Evolutionary conservation across 2,797 vertebrate genomes (phyloP).

Genomic region (Neopelma chrysocephalum): DNA sequence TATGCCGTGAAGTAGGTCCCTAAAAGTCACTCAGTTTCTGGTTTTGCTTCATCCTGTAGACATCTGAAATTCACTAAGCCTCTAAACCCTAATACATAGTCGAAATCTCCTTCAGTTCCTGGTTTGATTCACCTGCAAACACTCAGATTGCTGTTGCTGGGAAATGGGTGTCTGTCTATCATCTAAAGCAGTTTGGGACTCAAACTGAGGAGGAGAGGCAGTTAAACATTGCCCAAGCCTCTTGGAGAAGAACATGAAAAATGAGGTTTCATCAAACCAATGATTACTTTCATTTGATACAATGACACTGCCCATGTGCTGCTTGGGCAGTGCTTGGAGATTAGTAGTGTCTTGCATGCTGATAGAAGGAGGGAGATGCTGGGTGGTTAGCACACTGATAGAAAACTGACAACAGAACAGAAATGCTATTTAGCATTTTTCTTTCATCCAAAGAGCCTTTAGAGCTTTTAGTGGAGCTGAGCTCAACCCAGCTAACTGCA

Average conservation of each 20-base stretch:
- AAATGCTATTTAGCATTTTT: background rate
- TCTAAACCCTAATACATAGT: background rate
- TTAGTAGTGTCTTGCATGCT: background rate
- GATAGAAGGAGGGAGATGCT: background rate
- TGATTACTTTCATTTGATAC: slow-evolving; percentile 5
- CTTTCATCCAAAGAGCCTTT: background rate
- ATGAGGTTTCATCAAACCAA: background rate
- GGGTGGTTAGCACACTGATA: slow-evolving; percentile 12
- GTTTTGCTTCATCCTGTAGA: background rate
- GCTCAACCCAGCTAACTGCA: background rate
- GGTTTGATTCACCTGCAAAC: slow-evolving; percentile 1
- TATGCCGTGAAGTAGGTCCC: background rate
- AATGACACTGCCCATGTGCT: background rate
- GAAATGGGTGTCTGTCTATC: slow-evolving; percentile 3
- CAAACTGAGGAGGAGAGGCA: background rate
- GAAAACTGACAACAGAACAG: slow-evolving; percentile 13
- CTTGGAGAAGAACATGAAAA: background rate
- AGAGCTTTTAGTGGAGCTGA: background rate
- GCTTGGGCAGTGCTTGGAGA: background rate
- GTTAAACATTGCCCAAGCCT: background rate
- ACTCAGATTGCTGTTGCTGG: background rate
- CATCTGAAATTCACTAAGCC: background rate
- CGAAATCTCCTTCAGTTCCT: background rate
- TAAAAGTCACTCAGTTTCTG: background rate
- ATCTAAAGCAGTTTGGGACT: background rate